These are phyloP conservation scores for Psittacara wagleri DNA, from an alignment of 2,113 vertebrate genomes.

Conservation along the genomic window DNA sequence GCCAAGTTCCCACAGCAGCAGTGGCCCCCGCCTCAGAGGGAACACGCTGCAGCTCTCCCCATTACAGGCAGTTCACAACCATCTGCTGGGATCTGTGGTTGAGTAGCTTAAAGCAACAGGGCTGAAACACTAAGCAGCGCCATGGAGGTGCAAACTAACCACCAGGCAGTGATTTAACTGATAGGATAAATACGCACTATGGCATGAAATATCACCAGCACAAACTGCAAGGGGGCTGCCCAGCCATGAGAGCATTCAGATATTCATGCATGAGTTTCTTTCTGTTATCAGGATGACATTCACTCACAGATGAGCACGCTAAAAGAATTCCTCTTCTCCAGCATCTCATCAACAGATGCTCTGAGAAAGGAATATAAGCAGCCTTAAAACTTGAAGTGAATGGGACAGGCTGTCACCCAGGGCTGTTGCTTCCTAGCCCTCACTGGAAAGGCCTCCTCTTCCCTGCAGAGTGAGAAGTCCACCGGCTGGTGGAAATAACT, in stretches of 20 bases:
- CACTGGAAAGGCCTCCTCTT: neutral
- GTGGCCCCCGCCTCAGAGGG: neutral
- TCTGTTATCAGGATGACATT: neutral
- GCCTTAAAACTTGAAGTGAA: neutral
- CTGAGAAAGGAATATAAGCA: neutral
- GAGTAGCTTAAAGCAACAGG: neutral
- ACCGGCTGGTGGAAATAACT: neutral
- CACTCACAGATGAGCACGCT: neutral
- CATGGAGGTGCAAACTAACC: neutral
- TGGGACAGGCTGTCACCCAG: neutral
- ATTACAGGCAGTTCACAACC: neutral
- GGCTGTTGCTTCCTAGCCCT: neutral
- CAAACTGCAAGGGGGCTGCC: neutral
- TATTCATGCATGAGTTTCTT: neutral
- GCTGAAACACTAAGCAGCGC: neutral
- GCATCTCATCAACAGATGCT: neutral
- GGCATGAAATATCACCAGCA: neutral
- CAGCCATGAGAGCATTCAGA: neutral
- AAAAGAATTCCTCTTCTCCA: neutral
- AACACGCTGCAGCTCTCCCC: neutral
- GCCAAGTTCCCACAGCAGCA: neutral
- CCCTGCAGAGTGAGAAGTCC: neutral
- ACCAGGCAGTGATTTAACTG: no score
- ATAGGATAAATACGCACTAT: accelerated
- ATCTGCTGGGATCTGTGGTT: neutral